Percentiles rank a stretch among this genome's conserved stretches.
Evolutionary conservation across 2,113 vertebrate species (phyloP).

Genomic region (Daphoenositta chrysoptera): DNA sequence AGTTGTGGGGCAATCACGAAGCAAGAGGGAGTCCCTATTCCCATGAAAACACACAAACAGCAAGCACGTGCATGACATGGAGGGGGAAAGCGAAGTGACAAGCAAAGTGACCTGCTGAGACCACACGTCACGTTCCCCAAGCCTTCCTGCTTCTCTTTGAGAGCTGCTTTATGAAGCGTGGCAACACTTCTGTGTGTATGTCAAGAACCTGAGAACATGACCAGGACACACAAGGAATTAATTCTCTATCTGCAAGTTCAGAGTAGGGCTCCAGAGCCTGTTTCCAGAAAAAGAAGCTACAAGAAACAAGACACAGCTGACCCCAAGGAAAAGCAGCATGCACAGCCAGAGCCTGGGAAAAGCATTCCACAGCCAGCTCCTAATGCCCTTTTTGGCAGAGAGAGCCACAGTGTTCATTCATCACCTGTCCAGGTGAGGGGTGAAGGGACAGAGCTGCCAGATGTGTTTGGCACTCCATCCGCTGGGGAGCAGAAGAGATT

Average conservation of each 20-base stretch:
- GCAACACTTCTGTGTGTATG: not conserved
- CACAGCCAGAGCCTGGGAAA: not conserved
- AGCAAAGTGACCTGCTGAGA: not conserved
- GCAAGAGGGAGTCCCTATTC: not conserved
- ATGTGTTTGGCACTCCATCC: fast-evolving
- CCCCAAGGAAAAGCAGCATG: not conserved
- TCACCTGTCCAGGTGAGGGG: not conserved
- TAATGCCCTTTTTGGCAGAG: not conserved
- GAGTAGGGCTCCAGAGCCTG: not conserved
- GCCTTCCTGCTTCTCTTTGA: not conserved
- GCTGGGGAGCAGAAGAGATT: not conserved
- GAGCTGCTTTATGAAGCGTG: not conserved
- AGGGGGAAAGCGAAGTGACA: not conserved
- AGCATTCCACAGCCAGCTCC: not conserved
- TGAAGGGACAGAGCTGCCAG: not conserved
- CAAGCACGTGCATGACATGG: fast-evolving
- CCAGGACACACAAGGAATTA: not conserved
- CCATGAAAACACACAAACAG: not conserved
- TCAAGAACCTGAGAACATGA: not conserved
- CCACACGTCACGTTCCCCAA: not conserved
- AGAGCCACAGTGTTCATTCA: not conserved
- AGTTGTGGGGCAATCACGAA: not conserved
- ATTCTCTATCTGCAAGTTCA: not conserved
- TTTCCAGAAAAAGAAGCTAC: not conserved
- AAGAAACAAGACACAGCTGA: not conserved